Conservation (phyloP, 2,797 vertebrate genomes). For the Gorsachius magnificus region DNA sequence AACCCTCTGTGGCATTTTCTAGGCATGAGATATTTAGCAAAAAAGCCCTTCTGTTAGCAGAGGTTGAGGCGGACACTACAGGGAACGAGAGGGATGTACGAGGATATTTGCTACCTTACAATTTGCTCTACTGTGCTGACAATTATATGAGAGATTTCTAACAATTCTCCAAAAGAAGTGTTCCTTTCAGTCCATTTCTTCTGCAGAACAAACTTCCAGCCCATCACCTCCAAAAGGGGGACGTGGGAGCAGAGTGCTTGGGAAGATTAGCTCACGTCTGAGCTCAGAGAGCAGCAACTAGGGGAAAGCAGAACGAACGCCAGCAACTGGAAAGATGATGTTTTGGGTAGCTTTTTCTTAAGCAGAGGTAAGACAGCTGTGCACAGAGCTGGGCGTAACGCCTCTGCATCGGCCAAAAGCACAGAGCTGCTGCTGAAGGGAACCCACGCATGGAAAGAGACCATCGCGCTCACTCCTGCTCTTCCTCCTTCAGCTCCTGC, state of each 20-base stretch:
- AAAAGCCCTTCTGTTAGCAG: not conserved
- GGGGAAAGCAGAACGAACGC: not conserved
- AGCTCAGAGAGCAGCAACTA: not conserved
- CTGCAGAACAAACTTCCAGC: not conserved
- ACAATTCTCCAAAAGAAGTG: not conserved
- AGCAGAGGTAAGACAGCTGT: not conserved
- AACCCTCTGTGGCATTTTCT: not conserved
- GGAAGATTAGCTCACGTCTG: not conserved
- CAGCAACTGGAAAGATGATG: rapidly evolving
- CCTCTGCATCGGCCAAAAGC: not conserved
- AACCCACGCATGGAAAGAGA: rapidly evolving
- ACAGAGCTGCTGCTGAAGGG: not conserved
- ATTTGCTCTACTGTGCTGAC: not conserved
- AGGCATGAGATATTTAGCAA: not conserved
- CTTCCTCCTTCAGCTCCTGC: not conserved
- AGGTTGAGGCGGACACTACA: not conserved
- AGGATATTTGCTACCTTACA: not conserved
- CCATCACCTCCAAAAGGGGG: not conserved
- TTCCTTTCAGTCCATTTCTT: not conserved
- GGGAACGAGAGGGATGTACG: rapidly evolving
- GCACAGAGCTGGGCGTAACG: rapidly evolving
- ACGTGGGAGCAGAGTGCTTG: rapidly evolving
- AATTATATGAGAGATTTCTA: not conserved
- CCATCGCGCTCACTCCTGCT: not conserved
- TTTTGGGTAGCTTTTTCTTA: not conserved